Evolutionary conservation across 2,888 invertebrate species (phyloP).

Genomic region (Stramonita haemastoma): DNA sequence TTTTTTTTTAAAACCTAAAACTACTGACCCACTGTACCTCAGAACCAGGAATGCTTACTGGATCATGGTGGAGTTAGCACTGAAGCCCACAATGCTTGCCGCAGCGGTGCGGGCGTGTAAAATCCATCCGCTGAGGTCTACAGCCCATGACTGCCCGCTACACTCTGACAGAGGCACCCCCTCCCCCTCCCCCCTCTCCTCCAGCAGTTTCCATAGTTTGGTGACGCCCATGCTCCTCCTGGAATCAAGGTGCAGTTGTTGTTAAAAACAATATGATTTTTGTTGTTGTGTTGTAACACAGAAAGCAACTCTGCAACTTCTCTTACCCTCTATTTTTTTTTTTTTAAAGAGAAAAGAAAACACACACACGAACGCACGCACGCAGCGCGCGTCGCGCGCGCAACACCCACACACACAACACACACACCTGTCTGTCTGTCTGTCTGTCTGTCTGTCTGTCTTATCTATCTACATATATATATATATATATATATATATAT

Average conservation of each 20-base stretch:
- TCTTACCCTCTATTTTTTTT: no score
- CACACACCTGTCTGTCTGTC: no score
- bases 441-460: no score
- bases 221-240: conserved; percentile 30
- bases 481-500: no score
- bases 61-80: conserved; percentile 20
- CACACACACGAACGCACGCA: no score
- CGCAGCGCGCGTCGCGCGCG: no score
- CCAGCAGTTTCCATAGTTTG: conserved; percentile 31
- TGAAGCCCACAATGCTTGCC: not conserved
- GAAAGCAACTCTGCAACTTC: no score
- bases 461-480: no score
- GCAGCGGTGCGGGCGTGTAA: not conserved
- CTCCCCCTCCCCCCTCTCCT: conserved; percentile 1
- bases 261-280: not conserved
- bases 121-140: conserved; percentile 39
- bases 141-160: conserved; percentile 36
- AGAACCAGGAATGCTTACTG: not conserved
- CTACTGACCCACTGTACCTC: not conserved
- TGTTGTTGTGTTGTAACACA: not conserved
- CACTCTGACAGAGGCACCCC: not conserved
- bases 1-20: not conserved
- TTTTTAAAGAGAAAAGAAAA: no score
- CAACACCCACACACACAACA: no score
- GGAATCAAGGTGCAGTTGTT: not conserved